A percentile compares a stretch with the other conserved stretches of the same genome.
phyloP scores from a whole-genome alignment of 2,113 vertebrate genomes.

The Peucedramus taeniatus region DNA sequence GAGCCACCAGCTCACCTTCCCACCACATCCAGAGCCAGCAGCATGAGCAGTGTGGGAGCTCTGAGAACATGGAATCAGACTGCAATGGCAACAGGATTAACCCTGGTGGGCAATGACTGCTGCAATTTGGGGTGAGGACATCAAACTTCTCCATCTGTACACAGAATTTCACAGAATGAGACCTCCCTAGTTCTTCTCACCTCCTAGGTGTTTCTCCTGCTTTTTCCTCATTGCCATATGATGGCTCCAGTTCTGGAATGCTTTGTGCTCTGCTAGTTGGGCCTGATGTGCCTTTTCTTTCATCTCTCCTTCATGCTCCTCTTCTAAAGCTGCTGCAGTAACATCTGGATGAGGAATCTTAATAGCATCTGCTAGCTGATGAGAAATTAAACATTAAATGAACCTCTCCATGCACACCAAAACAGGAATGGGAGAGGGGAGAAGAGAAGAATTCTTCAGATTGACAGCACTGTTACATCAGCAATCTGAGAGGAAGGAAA shows the following conservation, averaged over 20 bases:
- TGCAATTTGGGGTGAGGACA: neutral
- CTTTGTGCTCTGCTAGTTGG: constrained; percentile 65
- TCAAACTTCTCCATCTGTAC: neutral
- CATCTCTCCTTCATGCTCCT: neutral
- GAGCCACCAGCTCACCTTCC: neutral
- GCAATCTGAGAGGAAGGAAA: neutral
- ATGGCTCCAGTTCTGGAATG: constrained; percentile 82
- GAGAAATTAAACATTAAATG: neutral
- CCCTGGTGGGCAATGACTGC: neutral
- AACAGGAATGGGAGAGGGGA: neutral
- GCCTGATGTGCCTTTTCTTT: neutral
- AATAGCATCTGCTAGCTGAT: constrained; percentile 73
- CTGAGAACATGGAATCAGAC: neutral
- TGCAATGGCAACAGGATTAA: neutral
- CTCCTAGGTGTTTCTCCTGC: constrained; percentile 79
- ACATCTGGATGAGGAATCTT: neutral
- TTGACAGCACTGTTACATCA: neutral
- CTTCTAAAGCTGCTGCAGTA: neutral
- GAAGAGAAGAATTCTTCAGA: neutral
- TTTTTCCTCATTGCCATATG: constrained; percentile 75
- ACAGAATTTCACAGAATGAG: neutral
- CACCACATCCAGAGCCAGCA: neutral
- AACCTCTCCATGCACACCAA: neutral
- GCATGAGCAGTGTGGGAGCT: neutral
- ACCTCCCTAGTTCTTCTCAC: constrained; percentile 67